Evolutionary conservation across 2,888 invertebrate genomes (phyloP).

Genomic region (Oxytorus armatus): DNA sequence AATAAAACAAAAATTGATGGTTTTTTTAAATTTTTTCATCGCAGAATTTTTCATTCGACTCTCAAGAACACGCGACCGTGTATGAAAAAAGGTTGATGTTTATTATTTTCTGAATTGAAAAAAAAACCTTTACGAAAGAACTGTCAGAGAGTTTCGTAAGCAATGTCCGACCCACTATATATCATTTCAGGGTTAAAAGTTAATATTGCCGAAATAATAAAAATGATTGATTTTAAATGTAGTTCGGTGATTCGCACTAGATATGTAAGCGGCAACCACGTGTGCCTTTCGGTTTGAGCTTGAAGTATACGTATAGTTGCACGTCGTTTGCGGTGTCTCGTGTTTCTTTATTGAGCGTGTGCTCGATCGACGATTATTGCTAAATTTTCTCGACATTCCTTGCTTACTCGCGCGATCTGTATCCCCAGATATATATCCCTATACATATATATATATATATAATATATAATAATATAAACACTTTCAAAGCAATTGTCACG

Average conservation of each 20-base stretch:
- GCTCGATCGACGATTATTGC: conserved; percentile 48
- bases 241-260: not conserved
- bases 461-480: conserved; percentile 1
- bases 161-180: not conserved
- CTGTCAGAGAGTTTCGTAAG: not conserved
- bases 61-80: too few species aligned
- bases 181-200: not conserved
- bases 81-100: not conserved
- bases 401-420: conserved; percentile 36
- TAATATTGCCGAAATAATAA: not conserved
- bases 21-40: too few species aligned
- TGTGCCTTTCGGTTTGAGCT: conserved; percentile 13
- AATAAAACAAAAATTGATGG: too few species aligned
- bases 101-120: too few species aligned
- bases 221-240: not conserved
- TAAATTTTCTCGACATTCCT: conserved; percentile 59
- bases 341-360: conserved; percentile 36
- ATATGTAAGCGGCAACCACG: not conserved
- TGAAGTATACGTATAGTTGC: not conserved
- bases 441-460: too few species aligned
- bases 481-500: conserved; percentile 59
- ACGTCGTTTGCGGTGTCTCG: conserved; percentile 6
- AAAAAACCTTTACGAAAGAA: not conserved
- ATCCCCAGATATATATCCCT: not conserved
- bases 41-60: too few species aligned